Conservation (phyloP, 2,888 invertebrate genomes). For the Hyppa rectilinea region DNA sequence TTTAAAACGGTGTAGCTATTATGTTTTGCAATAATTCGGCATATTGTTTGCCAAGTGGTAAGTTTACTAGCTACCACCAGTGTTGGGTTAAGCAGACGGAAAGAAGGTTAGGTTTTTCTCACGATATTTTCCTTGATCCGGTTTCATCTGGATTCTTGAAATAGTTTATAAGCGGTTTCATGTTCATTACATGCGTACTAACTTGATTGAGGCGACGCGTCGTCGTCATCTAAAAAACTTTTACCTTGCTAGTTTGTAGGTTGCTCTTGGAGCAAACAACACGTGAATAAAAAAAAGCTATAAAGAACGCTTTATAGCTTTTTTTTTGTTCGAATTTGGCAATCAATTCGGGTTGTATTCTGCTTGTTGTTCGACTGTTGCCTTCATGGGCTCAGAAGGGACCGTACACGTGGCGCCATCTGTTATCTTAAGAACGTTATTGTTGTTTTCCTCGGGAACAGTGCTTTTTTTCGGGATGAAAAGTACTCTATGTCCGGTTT, state of each 20-base stretch:
- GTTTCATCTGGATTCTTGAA: too few species aligned
- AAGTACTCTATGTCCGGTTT: too few species aligned
- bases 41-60: conserved; percentile 14
- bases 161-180: conserved; percentile 26
- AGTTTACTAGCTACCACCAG: conserved; percentile 10
- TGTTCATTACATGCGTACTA: conserved; percentile 10
- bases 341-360: too few species aligned
- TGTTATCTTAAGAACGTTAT: too few species aligned
- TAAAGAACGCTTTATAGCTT: too few species aligned
- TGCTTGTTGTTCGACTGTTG: too few species aligned
- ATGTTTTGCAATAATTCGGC: conserved; percentile 37
- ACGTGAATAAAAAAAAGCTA: too few species aligned
- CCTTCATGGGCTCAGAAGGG: too few species aligned
- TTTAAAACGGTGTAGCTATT: conserved; percentile 31
- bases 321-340: too few species aligned
- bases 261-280: neutral
- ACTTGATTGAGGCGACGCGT: conserved; percentile 25
- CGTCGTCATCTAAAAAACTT: neutral
- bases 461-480: too few species aligned
- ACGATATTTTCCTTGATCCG: conserved; percentile 53
- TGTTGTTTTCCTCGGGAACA: too few species aligned
- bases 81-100: neutral
- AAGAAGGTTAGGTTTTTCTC: conserved; percentile 46
- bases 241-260: neutral
- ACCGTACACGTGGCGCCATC: too few species aligned